A percentile compares a stretch with the other conserved stretches of the same genome.
Conservation (phyloP, 2,113 vertebrate genomes). For the Platysternon megacephalum region DNA sequence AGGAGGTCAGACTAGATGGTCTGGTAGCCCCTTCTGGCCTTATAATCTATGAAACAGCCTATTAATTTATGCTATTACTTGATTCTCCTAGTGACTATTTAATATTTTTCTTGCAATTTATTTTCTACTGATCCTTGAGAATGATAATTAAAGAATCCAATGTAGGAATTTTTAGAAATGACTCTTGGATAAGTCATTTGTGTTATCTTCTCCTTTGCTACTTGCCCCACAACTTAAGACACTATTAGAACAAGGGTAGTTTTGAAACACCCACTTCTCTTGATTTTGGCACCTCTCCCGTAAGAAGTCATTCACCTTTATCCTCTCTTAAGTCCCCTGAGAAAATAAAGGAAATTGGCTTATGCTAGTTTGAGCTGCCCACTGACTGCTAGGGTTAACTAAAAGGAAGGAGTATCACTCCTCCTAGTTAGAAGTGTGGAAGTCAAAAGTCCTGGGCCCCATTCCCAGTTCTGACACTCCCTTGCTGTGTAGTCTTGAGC, state of each 20-base stretch:
- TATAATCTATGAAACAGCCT: not conserved
- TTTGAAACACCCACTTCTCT: not conserved
- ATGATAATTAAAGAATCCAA: not conserved
- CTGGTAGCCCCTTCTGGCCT: not conserved
- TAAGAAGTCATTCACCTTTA: not conserved
- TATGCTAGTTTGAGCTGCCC: not conserved
- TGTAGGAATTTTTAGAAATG: not conserved
- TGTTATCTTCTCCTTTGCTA: not conserved
- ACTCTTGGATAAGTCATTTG: not conserved
- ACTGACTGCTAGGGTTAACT: not conserved
- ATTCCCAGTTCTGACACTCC: not conserved
- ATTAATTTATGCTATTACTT: rapidly evolving
- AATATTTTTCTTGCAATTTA: not conserved
- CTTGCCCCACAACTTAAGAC: not conserved
- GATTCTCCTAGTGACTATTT: not conserved
- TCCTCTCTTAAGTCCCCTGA: not conserved
- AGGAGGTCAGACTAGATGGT: not conserved
- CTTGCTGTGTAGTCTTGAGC: not conserved
- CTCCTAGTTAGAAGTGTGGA: not conserved
- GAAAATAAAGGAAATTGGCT: not conserved
- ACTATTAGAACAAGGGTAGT: not conserved
- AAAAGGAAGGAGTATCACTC: not conserved
- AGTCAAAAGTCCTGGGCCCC: not conserved
- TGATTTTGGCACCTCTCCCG: not conserved
- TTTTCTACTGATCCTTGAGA: not conserved